phyloP scores from a whole-genome alignment of 2,888 invertebrate genomes.

The Thymelicus acteon region DNA sequence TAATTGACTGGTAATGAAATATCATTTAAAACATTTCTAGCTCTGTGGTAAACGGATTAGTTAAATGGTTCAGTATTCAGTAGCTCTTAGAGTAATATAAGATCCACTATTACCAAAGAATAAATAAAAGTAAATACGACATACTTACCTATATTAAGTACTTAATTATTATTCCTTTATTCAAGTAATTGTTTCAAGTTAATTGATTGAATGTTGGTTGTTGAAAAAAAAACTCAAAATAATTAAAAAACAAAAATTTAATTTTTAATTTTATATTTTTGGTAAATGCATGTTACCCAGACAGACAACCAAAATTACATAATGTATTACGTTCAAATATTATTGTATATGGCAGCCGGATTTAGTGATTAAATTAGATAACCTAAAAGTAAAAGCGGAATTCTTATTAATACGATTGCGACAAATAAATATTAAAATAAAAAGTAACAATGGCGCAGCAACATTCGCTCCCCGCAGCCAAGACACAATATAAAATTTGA shows the following conservation, averaged over 20 bases:
- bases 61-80: no score
- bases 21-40: no score
- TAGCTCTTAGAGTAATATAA: no score
- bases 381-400: slow-evolving; percentile 74
- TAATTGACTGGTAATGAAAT: no score
- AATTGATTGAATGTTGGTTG: no score
- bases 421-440: slow-evolving; percentile 61
- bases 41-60: no score
- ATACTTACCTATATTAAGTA: no score
- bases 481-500: neutral
- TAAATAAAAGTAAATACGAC: no score
- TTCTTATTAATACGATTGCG: slow-evolving; percentile 59
- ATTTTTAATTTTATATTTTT: slow-evolving; percentile 72
- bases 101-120: no score
- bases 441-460: slow-evolving; percentile 64
- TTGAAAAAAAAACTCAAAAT: slow-evolving; percentile 43
- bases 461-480: slow-evolving; percentile 35
- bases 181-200: no score
- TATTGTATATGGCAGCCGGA: slow-evolving; percentile 72
- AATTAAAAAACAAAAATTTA: slow-evolving; percentile 66
- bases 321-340: slow-evolving; percentile 57
- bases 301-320: slow-evolving; percentile 67
- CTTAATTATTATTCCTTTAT: no score
- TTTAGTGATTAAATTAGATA: slow-evolving; percentile 58
- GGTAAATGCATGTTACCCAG: slow-evolving; percentile 82